Evolutionary conservation across 2,888 invertebrate species (phyloP).

Genomic region (Melieria picta): DNA sequence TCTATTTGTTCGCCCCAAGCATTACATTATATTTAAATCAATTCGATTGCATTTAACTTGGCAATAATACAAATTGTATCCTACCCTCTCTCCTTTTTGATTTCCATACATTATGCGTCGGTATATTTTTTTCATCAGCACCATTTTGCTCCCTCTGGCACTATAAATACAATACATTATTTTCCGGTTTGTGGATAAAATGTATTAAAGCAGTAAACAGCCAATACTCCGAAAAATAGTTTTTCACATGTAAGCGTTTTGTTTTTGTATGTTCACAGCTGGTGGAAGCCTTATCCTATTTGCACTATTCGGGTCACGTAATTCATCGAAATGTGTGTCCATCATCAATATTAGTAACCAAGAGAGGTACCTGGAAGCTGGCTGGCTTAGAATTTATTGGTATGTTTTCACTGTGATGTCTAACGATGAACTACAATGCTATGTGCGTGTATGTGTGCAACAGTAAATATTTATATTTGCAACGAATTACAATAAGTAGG

Average conservation of each 20-base stretch:
- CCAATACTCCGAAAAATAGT: too few relatives aligned
- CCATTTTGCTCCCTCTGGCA: conserved; percentile 6
- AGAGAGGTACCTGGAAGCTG: conserved; percentile 95
- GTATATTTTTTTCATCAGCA: conserved; percentile 5
- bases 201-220: background rate
- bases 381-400: conserved; percentile 94
- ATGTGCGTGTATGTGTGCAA: background rate
- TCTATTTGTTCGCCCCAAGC: too few relatives aligned
- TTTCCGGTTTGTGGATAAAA: background rate
- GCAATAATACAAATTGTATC: too few relatives aligned
- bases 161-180: background rate
- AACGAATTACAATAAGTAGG: background rate
- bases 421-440: background rate
- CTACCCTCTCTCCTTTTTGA: too few relatives aligned
- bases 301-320: conserved; percentile 88
- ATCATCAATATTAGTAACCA: conserved; percentile 89
- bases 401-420: conserved; percentile 58
- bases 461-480: background rate
- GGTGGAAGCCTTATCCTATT: conserved; percentile 90
- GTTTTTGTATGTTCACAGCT: conserved; percentile 71
- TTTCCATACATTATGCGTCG: too few relatives aligned
- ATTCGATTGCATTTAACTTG: too few relatives aligned
- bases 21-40: too few relatives aligned
- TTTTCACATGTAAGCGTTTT: background rate
- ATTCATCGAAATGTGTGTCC: conserved; percentile 96